Evolutionary conservation across 1,140 invertebrate genomes (phyloP).

Genomic region (Anoplophora glabripennis): DNA sequence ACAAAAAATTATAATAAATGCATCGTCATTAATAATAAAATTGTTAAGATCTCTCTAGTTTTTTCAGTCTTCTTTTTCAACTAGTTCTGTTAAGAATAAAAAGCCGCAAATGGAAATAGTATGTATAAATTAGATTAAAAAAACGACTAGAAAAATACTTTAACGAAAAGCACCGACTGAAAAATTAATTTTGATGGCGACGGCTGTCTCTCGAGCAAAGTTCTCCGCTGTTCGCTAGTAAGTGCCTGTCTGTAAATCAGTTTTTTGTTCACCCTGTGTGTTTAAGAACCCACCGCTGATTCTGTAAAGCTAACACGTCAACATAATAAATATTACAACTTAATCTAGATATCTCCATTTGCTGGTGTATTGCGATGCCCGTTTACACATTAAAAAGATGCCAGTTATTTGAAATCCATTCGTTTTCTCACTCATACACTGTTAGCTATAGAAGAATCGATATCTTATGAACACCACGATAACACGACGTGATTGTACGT

Average conservation of each 20-base stretch:
- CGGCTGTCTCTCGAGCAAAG: too few species aligned
- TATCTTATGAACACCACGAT: conserved; percentile 48
- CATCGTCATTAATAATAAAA: background rate
- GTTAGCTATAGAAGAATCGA: conserved; percentile 42
- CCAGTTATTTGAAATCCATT: conserved; percentile 6
- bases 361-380: background rate
- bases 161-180: too few species aligned
- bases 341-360: conserved; percentile 6
- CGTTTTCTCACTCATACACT: conserved; percentile 28
- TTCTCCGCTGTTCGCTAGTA: too few species aligned
- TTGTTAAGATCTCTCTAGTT: conserved; percentile 6
- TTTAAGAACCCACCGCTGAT: too few species aligned
- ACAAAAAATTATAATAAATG: conserved; percentile 1
- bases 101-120: too few species aligned
- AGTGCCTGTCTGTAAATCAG: too few species aligned
- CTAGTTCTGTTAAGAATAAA: background rate
- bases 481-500: conserved; percentile 45
- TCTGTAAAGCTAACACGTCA: too few species aligned
- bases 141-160: too few species aligned
- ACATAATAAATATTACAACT: background rate
- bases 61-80: conserved; percentile 12
- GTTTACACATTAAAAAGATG: conserved; percentile 3
- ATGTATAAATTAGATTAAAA: too few species aligned
- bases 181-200: too few species aligned
- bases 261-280: too few species aligned